These are phyloP conservation scores for Myotis planiceps DNA, from an alignment of 2,797 vertebrate species.

Conservation along the genomic window DNA sequence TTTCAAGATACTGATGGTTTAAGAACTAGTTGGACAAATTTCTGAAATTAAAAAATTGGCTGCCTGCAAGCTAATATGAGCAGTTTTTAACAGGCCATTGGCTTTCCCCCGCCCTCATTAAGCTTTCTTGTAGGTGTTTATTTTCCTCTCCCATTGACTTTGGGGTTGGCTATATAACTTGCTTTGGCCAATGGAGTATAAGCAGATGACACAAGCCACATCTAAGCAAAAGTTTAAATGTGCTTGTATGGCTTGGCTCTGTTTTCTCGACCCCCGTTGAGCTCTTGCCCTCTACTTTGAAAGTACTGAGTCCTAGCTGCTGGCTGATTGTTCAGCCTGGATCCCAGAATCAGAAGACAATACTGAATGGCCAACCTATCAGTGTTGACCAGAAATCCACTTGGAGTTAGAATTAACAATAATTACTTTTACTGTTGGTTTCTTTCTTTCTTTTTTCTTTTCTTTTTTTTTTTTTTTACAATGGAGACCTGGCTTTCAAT, in stretches of 20 bases:
- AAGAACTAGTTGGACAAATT: not conserved
- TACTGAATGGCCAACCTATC: not conserved
- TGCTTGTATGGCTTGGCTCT: not conserved
- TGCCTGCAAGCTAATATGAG: not conserved
- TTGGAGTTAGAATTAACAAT: not conserved
- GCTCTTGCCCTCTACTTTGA: not conserved
- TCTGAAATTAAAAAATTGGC: slow-evolving; percentile 36
- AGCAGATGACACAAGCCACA: not conserved
- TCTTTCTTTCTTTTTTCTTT: not conserved
- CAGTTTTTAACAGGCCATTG: not conserved
- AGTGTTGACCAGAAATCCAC: not conserved
- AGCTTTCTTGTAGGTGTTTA: not conserved
- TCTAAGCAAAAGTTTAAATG: not conserved
- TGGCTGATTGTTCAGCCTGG: not conserved
- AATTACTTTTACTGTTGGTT: not conserved
- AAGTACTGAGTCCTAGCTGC: not conserved
- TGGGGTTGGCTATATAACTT: not conserved
- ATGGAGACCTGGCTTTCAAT: not conserved
- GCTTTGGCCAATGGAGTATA: not conserved
- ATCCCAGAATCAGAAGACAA: not conserved
- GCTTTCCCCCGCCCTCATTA: not conserved
- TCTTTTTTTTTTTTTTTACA: not conserved
- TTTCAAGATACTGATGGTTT: not conserved
- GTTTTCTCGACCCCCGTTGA: not conserved
- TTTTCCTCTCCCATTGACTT: not conserved